A percentile compares a stretch with the other conserved stretches of the same genome.
Evolutionary conservation across 2,888 invertebrate genomes (phyloP).

Genomic region (Eupithecia insigniata): DNA sequence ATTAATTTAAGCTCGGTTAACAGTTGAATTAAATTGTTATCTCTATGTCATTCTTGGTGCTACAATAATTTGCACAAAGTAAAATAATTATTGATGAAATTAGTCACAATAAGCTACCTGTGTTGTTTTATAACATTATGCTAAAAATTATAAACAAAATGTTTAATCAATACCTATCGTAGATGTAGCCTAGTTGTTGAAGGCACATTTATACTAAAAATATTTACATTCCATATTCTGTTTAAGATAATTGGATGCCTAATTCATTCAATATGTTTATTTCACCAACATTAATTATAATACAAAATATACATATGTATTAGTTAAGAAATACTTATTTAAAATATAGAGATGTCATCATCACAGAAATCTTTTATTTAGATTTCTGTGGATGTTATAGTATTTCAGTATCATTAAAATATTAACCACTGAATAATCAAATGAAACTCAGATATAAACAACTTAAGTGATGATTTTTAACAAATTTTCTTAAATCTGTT

Average conservation of each 20-base stretch:
- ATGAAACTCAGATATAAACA: neutral
- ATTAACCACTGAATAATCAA: neutral
- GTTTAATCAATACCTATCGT: neutral
- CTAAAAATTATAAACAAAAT: neutral
- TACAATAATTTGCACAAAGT: conserved; percentile 2
- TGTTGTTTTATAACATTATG: neutral
- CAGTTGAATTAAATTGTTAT: neutral
- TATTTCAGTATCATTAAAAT: neutral
- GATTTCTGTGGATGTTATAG: no score
- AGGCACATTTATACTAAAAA: neutral
- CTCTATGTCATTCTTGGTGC: neutral
- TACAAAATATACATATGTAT: no score
- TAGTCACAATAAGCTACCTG: neutral
- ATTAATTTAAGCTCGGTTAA: neutral
- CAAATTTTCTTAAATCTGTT: neutral
- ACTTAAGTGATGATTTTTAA: neutral
- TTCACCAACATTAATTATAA: no score
- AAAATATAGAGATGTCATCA: neutral
- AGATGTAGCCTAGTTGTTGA: conserved; percentile 1
- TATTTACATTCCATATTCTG: conserved; percentile 1
- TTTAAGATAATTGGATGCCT: neutral
- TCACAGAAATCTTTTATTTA: no score
- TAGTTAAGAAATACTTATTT: neutral
- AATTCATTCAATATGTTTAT: no score
- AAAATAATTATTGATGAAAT: neutral